A percentile compares a stretch with the other conserved stretches of the same genome.
Evolutionary conservation across 2,888 invertebrate species (phyloP).

Genomic region (Tetheella fluctuosa): DNA sequence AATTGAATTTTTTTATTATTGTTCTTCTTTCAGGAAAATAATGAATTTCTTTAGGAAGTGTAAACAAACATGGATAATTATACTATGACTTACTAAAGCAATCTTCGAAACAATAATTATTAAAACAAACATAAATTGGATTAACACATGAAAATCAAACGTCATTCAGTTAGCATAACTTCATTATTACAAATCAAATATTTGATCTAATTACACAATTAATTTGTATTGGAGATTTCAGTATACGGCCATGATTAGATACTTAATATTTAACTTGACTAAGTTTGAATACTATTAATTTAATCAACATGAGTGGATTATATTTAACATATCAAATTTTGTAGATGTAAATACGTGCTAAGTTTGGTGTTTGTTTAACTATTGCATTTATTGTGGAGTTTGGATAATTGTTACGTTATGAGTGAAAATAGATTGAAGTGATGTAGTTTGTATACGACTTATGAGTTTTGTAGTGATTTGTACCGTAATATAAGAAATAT

Average conservation of each 20-base stretch:
- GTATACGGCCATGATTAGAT: not conserved
- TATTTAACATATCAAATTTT: constrained; percentile 13
- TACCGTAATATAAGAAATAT: not conserved
- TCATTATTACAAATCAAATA: not conserved
- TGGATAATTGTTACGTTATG: constrained; percentile 9
- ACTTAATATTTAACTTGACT: not conserved
- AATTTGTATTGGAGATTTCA: not conserved
- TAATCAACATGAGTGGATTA: constrained; percentile 12
- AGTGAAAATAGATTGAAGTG: not conserved
- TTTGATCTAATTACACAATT: not conserved
- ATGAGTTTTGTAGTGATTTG: not conserved
- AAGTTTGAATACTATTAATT: not conserved
- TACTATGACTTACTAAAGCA: not conserved
- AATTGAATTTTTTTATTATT: too few relatives aligned
- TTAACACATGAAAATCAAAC: not conserved
- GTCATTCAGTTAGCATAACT: not conserved
- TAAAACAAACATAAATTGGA: not conserved
- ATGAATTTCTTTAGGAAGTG: too few relatives aligned
- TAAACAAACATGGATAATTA: too few relatives aligned
- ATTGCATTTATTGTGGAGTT: constrained; percentile 8
- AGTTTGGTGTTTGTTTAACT: constrained; percentile 11
- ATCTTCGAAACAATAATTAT: not conserved
- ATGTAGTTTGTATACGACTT: constrained; percentile 9
- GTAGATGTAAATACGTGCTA: constrained; percentile 9
- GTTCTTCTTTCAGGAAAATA: too few relatives aligned